phyloP scores from a whole-genome alignment of 2,113 vertebrate genomes.

The Sporophila hypoxantha region DNA sequence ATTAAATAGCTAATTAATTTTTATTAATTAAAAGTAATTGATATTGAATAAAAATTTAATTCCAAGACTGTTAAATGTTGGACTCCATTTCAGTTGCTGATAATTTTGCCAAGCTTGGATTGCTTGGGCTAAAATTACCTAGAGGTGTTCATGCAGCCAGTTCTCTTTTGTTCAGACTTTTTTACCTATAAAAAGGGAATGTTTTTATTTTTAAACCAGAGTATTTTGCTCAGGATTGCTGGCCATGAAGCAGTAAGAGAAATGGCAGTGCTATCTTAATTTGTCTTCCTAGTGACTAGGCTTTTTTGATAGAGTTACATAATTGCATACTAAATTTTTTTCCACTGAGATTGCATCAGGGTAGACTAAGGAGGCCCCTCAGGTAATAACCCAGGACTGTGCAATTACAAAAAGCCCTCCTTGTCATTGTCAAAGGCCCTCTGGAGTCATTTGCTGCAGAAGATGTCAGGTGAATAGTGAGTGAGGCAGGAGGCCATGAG shows the following conservation, averaged over 20 bases:
- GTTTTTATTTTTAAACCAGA: not conserved
- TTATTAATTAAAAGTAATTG: not conserved
- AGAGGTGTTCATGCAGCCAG: not conserved
- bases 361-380: not conserved
- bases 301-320: not conserved
- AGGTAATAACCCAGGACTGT: not conserved
- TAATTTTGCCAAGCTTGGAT: not conserved
- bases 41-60: not conserved
- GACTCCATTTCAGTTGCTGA: not conserved
- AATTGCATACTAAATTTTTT: not conserved
- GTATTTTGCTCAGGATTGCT: not conserved
- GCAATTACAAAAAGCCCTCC: not conserved
- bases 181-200: not conserved
- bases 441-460: not conserved
- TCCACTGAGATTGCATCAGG: not conserved
- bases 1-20: not conserved
- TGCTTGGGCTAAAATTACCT: not conserved
- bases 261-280: not conserved
- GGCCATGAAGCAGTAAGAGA: not conserved
- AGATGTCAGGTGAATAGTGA: fast-evolving
- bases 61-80: not conserved
- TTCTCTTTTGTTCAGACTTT: not conserved
- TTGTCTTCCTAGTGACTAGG: not conserved
- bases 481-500: not conserved
- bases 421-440: not conserved